phyloP scores from a whole-genome alignment of 2,113 vertebrate species.

The Otolemur garnettii region DNA sequence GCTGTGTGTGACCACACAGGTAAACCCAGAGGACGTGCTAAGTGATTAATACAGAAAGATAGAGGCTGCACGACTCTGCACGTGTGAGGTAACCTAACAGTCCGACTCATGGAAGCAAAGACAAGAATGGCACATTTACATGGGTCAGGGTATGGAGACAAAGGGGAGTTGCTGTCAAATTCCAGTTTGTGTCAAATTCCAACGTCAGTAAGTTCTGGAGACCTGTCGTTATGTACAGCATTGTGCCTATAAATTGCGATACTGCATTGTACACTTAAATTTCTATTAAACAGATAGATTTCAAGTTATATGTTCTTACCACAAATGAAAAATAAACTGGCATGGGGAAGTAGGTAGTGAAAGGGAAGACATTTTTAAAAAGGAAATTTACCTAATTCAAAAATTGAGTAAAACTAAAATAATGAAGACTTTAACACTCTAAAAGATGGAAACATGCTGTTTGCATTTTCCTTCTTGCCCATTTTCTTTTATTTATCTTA shows the following conservation, averaged over 20 bases:
- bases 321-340: neutral
- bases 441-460: no score
- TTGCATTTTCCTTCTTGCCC: neutral
- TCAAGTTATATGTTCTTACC: neutral
- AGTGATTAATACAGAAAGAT: neutral
- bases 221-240: neutral
- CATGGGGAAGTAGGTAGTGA: neutral
- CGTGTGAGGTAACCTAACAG: neutral
- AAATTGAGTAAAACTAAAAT: neutral
- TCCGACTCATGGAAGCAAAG: neutral
- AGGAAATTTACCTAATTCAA: neutral
- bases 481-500: neutral
- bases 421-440: neutral
- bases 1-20: neutral
- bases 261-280: neutral
- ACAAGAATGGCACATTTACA: no score
- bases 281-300: no score
- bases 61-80: neutral
- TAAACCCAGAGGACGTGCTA: neutral
- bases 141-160: neutral
- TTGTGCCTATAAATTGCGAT: neutral
- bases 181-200: no score
- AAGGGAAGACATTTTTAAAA: neutral
- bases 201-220: neutral
- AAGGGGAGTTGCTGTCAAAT: neutral